These are phyloP conservation scores for Hypomecis atomaria DNA, from an alignment of 2,888 invertebrate genomes.

Conservation along the genomic window DNA sequence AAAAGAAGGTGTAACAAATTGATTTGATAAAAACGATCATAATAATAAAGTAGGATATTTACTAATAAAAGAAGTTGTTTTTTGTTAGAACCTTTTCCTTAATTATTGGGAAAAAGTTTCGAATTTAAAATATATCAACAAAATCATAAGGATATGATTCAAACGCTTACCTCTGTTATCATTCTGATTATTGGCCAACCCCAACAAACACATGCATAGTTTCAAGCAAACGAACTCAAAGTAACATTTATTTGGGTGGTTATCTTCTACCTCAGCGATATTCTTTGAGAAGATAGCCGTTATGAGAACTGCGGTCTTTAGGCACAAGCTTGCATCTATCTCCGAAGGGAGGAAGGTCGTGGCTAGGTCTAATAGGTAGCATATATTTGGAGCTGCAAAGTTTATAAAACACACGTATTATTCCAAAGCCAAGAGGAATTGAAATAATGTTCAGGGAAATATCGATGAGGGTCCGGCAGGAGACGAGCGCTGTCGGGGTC, in stretches of 20 bases:
- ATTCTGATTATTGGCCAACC: constrained; percentile 60
- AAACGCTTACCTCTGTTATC: constrained; percentile 66
- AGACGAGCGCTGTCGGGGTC: no score
- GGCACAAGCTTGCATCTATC: constrained; percentile 59
- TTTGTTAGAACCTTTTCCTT: no score
- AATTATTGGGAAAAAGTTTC: no score
- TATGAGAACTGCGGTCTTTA: constrained; percentile 67
- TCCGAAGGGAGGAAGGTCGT: constrained; percentile 58
- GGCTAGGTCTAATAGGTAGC: constrained; percentile 69
- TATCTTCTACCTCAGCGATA: constrained; percentile 43
- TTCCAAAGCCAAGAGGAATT: no score
- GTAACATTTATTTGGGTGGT: constrained; percentile 49
- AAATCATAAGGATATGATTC: not conserved
- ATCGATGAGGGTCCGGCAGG: no score
- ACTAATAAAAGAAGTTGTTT: no score
- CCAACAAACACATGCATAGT: constrained; percentile 65
- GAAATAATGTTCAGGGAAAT: no score
- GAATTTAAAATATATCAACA: no score
- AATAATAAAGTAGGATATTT: no score
- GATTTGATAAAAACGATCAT: no score
- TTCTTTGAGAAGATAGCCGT: constrained; percentile 67
- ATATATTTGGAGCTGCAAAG: constrained; percentile 66
- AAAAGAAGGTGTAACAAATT: no score
- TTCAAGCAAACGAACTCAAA: constrained; percentile 71
- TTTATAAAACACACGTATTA: not conserved